Percentiles rank a stretch among this genome's conserved stretches.
These are phyloP conservation scores for Drosophila fulvimacula DNA, from an alignment of 2,888 invertebrate genomes.

Conservation along the genomic window DNA sequence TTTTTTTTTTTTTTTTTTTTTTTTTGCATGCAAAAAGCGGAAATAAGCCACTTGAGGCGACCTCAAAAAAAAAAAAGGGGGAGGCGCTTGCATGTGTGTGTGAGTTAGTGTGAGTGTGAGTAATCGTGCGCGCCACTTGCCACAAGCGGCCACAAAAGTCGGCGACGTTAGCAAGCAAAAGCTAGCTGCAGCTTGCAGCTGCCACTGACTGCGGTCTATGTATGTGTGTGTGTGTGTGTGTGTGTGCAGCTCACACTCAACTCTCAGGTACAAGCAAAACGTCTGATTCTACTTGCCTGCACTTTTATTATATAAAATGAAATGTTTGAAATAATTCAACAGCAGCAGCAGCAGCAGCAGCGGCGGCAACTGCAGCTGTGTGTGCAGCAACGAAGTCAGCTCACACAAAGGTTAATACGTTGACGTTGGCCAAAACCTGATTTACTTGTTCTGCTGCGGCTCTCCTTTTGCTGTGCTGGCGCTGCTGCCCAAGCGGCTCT, in stretches of 20 bases:
- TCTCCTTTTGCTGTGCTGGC: constrained; percentile 30
- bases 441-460: constrained; percentile 66
- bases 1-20: too few species aligned
- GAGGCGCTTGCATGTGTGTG: constrained; percentile 5
- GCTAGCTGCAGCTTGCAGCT: constrained; percentile 28
- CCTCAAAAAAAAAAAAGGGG: constrained; percentile 56
- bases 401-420: constrained; percentile 69
- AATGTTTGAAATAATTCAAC: constrained; percentile 73
- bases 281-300: constrained; percentile 32
- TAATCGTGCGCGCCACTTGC: constrained; percentile 73
- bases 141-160: constrained; percentile 37
- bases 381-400: background rate
- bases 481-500: constrained; percentile 38
- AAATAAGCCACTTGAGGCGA: constrained; percentile 76
- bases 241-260: background rate
- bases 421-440: constrained; percentile 71
- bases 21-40: constrained; percentile 64
- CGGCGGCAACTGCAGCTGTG: background rate
- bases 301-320: constrained; percentile 58
- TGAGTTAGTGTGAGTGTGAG: constrained; percentile 45
- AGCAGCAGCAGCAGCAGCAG: constrained; percentile 23
- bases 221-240: background rate
- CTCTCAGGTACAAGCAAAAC: constrained; percentile 26
- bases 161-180: constrained; percentile 23
- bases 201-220: constrained; percentile 7